Conservation (phyloP, 1,140 invertebrate species). For the Papilio polyxenes region DNA sequence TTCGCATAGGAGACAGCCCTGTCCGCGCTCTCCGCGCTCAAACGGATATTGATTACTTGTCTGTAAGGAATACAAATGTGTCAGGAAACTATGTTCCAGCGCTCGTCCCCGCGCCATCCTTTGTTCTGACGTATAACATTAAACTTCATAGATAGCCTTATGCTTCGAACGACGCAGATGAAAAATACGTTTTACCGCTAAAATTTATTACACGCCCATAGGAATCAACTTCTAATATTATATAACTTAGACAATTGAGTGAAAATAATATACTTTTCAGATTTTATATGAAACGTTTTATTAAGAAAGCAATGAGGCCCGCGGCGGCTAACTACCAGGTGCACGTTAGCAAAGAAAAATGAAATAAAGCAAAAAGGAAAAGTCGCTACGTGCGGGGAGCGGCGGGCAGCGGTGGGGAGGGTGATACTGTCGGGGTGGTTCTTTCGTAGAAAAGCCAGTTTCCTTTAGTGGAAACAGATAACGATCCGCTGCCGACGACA, state of each 20-base stretch:
- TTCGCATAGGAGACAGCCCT: constrained; percentile 58
- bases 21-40: constrained; percentile 57
- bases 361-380: constrained; percentile 78
- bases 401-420: constrained; percentile 54
- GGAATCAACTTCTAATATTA: constrained; percentile 23
- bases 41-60: constrained; percentile 77
- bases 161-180: constrained; percentile 40
- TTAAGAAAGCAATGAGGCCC: constrained; percentile 67
- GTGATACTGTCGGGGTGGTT: constrained; percentile 67
- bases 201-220: constrained; percentile 32
- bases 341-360: constrained; percentile 78
- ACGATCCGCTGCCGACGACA: constrained; percentile 79
- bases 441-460: constrained; percentile 79
- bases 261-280: constrained; percentile 42
- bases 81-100: constrained; percentile 65
- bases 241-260: background rate
- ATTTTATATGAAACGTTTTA: constrained; percentile 51
- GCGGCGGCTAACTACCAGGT: constrained; percentile 76
- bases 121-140: constrained; percentile 69
- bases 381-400: constrained; percentile 55
- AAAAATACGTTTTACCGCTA: constrained; percentile 22
- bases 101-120: constrained; percentile 58
- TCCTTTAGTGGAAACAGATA: constrained; percentile 81
- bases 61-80: constrained; percentile 78
- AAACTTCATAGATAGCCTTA: constrained; percentile 65